Evolutionary conservation across 2,888 invertebrate genomes (phyloP).

Genomic region (Seira ritae): DNA sequence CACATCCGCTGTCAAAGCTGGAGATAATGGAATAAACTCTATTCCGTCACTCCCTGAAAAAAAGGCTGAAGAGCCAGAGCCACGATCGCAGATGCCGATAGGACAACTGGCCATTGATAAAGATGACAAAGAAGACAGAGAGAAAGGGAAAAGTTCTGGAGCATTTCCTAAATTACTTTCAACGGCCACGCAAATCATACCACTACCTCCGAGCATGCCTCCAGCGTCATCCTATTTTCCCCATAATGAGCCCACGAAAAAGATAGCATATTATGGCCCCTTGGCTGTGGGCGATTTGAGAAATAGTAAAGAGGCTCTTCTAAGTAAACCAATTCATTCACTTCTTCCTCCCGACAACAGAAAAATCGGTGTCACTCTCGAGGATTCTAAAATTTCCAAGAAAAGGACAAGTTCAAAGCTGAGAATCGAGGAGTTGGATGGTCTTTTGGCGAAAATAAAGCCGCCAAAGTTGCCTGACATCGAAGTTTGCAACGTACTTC

Average conservation of each 20-base stretch:
- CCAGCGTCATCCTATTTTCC: not conserved
- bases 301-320: too few relatives aligned
- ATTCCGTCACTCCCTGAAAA: too few relatives aligned
- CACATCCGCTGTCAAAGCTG: too few relatives aligned
- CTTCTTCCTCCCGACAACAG: too few relatives aligned
- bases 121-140: not conserved
- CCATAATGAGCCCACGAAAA: not conserved
- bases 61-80: too few relatives aligned
- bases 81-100: too few relatives aligned
- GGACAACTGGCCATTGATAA: too few relatives aligned
- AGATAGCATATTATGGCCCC: not conserved
- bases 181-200: not conserved
- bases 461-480: slow-evolving; percentile 41
- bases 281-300: too few relatives aligned
- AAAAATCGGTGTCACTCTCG: too few relatives aligned
- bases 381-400: not conserved
- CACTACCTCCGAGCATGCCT: not conserved
- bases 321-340: too few relatives aligned
- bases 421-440: not conserved
- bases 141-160: not conserved
- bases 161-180: not conserved
- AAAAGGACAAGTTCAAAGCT: not conserved
- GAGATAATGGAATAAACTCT: too few relatives aligned
- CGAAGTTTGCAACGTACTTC: slow-evolving; percentile 36
- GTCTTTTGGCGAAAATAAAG: not conserved